A percentile compares a stretch with the other conserved stretches of the same genome.
These are phyloP conservation scores for Crotalus helleri DNA, from an alignment of 2,113 vertebrate genomes.

Conservation along the genomic window DNA sequence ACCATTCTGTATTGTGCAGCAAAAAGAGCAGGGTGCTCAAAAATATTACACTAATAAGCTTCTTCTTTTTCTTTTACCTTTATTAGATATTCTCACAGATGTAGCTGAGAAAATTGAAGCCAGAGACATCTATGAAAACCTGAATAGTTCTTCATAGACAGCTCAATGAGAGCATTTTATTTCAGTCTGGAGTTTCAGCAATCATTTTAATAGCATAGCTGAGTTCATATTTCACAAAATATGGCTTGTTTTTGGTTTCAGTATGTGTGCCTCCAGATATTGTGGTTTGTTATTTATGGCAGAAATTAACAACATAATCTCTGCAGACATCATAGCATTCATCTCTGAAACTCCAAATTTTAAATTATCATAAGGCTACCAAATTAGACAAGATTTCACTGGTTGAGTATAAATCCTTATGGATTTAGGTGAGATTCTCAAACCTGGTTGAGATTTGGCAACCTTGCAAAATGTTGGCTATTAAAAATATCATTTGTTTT, in stretches of 20 bases:
- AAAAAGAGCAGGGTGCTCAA: background rate
- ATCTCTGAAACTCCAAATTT: background rate
- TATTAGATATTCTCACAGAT: constrained; percentile 9
- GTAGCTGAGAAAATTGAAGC: constrained; percentile 13
- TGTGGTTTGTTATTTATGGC: background rate
- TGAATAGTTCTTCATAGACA: background rate
- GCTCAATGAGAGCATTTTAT: background rate
- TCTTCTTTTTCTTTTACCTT: background rate
- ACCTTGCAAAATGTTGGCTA: background rate
- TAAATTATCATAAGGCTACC: background rate
- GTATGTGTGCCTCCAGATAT: background rate
- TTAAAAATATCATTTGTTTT: background rate
- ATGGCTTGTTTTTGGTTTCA: background rate
- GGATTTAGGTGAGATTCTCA: background rate
- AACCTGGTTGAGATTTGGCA: background rate
- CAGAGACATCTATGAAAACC: background rate
- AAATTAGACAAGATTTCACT: background rate
- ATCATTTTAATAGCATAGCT: background rate
- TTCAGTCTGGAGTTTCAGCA: background rate
- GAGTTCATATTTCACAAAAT: background rate
- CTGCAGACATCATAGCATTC: background rate
- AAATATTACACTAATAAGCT: constrained; percentile 32
- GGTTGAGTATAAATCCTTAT: background rate
- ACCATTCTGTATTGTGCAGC: constrained; percentile 32
- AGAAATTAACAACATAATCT: background rate